Base-by-base conservation (phyloP, 2,797 vertebrate species). In the Hippocampus kuda region DNA sequence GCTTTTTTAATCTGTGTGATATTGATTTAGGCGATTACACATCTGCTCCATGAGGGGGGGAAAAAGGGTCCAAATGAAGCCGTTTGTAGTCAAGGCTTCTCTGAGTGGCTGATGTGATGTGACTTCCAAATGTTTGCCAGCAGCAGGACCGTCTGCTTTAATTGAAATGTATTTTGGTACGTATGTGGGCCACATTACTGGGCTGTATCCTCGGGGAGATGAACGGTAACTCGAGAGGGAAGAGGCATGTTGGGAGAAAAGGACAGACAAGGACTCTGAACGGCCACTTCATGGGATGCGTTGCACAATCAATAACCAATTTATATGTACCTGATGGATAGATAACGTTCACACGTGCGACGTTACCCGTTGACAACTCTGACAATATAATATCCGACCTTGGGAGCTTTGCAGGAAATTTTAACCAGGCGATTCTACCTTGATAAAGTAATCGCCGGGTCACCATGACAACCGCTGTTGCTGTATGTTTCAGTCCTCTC, bases 391-490 rank as follows among this genome's bases (percentile, higher is more conserved):
- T 15, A 71, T 65, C 70, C 80, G 64, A 75, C 77, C 72, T 75
- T 79, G 75, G 51, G 41, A 30, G 24, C 7, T 51, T 26, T 30
- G 49, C 27, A 3, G 62, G 12, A 64, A 15, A 44, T 27, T 59
- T 59, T 59, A 16, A 26, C 15, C 26, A 16, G 26, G 11, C 13
- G 24, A 59, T 59, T 59, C 26, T 4, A 2, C 53, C 22, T 54
- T 54, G n/a, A 24, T 54, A 57, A 24, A 27, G 26, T 12, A 13
- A 51, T 48, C 16, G 15, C 12, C 11, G 1, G 66, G 86, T 90
- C 87, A 85, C 84, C 80, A 84, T 90, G 81, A 88, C 87, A 87
- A 90, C 86, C 79, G 84, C 78, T 79, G 82, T 81, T 84, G 79
- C 84, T 83, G 77, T 83, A 85, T 83, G 79, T 74, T 78, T 87